These are phyloP conservation scores for Eilema caniola DNA, from an alignment of 2,888 invertebrate species.

Conservation along the genomic window DNA sequence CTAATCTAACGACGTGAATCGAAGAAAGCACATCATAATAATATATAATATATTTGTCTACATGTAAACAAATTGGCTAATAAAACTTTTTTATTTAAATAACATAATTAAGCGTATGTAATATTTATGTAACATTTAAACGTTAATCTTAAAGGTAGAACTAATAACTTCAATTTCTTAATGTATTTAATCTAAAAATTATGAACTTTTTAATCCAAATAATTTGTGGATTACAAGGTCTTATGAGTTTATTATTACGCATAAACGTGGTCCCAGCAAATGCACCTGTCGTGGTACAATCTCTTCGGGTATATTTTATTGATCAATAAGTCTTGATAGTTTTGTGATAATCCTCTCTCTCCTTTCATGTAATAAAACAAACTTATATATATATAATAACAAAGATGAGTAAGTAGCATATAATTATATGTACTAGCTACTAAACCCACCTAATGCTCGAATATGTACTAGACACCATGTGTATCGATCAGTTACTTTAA, in stretches of 20 bases:
- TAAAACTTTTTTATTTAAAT: neutral
- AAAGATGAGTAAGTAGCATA: neutral
- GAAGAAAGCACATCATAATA: too few relatives aligned
- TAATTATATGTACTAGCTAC: conserved; percentile 11
- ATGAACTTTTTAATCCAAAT: conserved; percentile 33
- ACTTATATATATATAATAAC: neutral
- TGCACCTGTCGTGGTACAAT: conserved; percentile 70
- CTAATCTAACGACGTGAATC: too few relatives aligned
- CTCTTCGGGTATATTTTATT: conserved; percentile 20
- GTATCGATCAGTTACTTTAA: conserved; percentile 44
- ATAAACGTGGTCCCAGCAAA: conserved; percentile 45
- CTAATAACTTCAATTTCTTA: conserved; percentile 6
- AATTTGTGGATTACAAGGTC: conserved; percentile 45
- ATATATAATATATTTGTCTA: too few relatives aligned
- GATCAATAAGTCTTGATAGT: conserved; percentile 56
- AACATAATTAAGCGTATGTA: neutral
- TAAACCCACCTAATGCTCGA: conserved; percentile 24
- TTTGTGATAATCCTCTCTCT: conserved; percentile 16
- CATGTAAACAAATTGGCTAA: neutral
- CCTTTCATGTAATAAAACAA: neutral
- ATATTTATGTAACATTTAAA: neutral
- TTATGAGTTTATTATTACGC: conserved; percentile 52
- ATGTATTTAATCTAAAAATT: conserved; percentile 24
- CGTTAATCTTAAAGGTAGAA: neutral
- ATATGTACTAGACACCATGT: conserved; percentile 18